These are phyloP conservation scores for Crotalus horridus DNA, from an alignment of 2,113 vertebrate species.

Conservation along the genomic window DNA sequence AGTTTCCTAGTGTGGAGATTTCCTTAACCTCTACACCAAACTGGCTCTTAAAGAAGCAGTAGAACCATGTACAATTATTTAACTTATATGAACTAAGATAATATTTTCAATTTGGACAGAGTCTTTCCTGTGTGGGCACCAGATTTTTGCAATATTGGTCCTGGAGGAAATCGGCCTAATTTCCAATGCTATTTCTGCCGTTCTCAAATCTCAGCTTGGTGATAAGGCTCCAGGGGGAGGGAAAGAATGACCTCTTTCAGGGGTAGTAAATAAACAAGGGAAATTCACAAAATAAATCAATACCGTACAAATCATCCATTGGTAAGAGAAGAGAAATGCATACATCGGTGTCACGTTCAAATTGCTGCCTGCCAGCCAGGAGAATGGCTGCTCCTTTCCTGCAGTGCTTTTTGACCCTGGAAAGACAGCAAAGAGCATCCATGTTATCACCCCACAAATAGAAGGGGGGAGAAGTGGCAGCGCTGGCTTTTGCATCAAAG, in stretches of 20 bases:
- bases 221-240: background rate
- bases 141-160: background rate
- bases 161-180: background rate
- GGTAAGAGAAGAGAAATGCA: constrained; percentile 23
- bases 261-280: background rate
- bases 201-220: background rate
- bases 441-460: background rate
- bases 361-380: constrained; percentile 27
- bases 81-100: background rate
- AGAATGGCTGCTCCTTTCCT: background rate
- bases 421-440: background rate
- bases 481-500: background rate
- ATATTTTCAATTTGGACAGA: background rate
- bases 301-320: background rate
- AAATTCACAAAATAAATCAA: background rate
- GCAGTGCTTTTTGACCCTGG: constrained; percentile 46
- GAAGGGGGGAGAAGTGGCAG: background rate
- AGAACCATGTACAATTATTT: background rate
- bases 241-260: background rate
- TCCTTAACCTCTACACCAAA: background rate
- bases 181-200: background rate
- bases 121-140: background rate
- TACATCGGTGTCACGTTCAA: constrained; percentile 76
- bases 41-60: background rate
- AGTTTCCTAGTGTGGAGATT: background rate